phyloP scores from a whole-genome alignment of 2,888 invertebrate species.

The Asteroscopus sphinx region DNA sequence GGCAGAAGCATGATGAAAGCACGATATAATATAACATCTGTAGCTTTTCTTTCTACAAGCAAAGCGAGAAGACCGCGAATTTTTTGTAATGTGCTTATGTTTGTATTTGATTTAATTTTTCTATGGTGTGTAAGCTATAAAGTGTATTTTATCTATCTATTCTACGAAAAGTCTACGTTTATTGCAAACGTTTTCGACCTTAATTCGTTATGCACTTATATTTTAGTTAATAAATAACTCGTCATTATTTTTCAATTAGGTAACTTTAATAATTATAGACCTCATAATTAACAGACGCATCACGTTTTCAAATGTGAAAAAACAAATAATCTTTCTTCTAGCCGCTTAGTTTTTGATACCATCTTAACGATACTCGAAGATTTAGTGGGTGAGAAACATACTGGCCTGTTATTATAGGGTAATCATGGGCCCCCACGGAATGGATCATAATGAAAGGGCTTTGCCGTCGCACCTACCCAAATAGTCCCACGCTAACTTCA shows the following conservation, averaged over 20 bases:
- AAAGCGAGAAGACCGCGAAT: too few species aligned
- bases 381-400: slow-evolving; percentile 75
- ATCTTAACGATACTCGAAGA: slow-evolving; percentile 53
- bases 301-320: slow-evolving; percentile 23
- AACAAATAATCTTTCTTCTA: slow-evolving; percentile 46
- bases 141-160: too few species aligned
- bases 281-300: slow-evolving; percentile 16
- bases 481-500: slow-evolving; percentile 64
- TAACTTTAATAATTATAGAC: slow-evolving; percentile 28
- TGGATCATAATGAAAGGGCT: slow-evolving; percentile 69
- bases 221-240: too few species aligned
- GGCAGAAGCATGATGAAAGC: too few species aligned
- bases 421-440: slow-evolving; percentile 69
- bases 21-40: too few species aligned
- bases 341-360: slow-evolving; percentile 31
- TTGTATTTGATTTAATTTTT: too few species aligned
- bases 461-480: slow-evolving; percentile 68
- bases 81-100: too few species aligned
- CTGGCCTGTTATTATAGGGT: slow-evolving; percentile 73
- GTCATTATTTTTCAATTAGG: slow-evolving; percentile 39
- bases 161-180: too few species aligned
- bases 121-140: too few species aligned
- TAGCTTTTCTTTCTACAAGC: too few species aligned
- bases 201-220: too few species aligned
- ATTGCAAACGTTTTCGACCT: too few species aligned